Base-by-base conservation (phyloP, 2,888 invertebrate species). In the Ferrisia virgata region DNA sequence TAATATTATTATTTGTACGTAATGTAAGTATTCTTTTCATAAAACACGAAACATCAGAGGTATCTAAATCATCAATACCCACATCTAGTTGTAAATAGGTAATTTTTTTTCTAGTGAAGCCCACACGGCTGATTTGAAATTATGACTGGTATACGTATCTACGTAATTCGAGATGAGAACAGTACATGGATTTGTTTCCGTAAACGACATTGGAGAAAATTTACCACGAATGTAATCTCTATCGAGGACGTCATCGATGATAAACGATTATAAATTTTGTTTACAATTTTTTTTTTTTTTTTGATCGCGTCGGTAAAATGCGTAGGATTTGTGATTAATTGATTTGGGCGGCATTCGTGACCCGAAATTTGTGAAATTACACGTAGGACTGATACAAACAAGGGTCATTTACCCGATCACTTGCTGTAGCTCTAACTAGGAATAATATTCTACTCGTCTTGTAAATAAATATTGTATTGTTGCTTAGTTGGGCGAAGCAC, bases 341-440 rank as follows among this genome's bases (percentile, higher is more conserved):
- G 64, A 64, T 64, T 31, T 64, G 64, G 64, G 64, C 64, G 64
- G 28, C 64, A 28, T 64, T 64, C 64, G 28, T 64, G 64, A 64
- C 64, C 64, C 28, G 64, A 64, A 64, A 64, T 64, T 64, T 64
- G 28, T 3, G 15, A 64, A 64, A 64, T 64, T 64, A 28, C 8
- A 53, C 64, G 64, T 64, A 64, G 64, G 64, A 64, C 15, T 22
- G 13, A 9, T 11, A 25, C 6, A 11, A 58, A 4, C 64, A 22
- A 64, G 64, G 64, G 64, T 64, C 64, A 64, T 31, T 64, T 64
- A 64, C 64, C 64, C 18, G 22, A 53, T 53, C 22, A 53, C 18
- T 47, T 47, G 53, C 53, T 22, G 9, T 6, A 22, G 53, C 53
- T 22, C 22, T 6, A 22, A 40, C 8, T 4, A 11, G 13, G 40